Percentiles rank a stretch among this genome's conserved stretches.
phyloP scores from a whole-genome alignment of 2,888 invertebrate genomes.

The Omphaloscelis lunosa region DNA sequence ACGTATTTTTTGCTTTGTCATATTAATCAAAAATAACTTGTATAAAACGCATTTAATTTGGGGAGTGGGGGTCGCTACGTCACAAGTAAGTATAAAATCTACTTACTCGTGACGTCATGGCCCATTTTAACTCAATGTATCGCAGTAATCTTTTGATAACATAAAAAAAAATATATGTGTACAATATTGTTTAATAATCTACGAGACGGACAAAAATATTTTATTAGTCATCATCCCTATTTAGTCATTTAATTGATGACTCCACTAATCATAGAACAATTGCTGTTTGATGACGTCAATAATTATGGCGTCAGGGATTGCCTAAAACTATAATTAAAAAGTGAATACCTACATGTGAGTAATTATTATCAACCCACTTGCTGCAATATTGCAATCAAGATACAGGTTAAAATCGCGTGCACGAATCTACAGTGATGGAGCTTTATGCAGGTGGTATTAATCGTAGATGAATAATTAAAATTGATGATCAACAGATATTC shows the following conservation, averaged over 20 bases:
- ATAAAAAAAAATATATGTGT: no score
- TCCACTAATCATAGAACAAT: constrained; percentile 49
- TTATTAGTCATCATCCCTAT: no score
- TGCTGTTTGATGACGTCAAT: constrained; percentile 45
- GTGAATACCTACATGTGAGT: constrained; percentile 9
- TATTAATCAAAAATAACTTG: no score
- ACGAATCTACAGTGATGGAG: neutral
- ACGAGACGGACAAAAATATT: no score
- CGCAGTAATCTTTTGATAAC: no score
- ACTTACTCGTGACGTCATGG: no score
- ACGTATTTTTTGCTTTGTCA: no score
- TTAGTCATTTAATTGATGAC: constrained; percentile 35
- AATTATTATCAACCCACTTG: neutral
- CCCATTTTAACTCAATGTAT: no score
- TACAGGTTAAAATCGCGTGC: constrained; percentile 17
- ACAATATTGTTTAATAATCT: no score
- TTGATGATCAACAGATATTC: constrained; percentile 14
- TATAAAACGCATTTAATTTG: no score
- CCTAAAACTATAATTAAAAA: constrained; percentile 53
- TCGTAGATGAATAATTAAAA: constrained; percentile 40
- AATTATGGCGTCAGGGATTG: constrained; percentile 42
- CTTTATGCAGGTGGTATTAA: constrained; percentile 2
- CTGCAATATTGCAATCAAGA: constrained; percentile 9
- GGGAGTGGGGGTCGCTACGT: no score
- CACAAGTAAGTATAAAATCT: no score